phyloP scores from a whole-genome alignment of 2,888 invertebrate species.

The Dysmachus trigonus region DNA sequence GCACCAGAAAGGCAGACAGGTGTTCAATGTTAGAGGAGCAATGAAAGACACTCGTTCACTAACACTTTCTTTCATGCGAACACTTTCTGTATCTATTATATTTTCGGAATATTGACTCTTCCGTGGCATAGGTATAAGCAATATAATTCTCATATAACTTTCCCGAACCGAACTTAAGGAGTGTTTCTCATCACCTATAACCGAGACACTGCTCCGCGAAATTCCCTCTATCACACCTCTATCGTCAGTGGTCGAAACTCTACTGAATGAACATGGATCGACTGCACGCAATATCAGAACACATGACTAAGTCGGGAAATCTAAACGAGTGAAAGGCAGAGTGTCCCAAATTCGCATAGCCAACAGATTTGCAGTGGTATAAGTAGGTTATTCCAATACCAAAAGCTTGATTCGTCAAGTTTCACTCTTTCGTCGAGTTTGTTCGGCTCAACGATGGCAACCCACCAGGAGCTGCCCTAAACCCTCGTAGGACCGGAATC shows the following conservation, averaged over 20 bases:
- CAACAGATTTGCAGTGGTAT: background rate
- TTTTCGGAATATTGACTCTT: background rate
- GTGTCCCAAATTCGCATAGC: background rate
- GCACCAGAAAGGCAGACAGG: background rate
- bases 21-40: slow-evolving; percentile 1
- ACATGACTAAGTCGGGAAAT: slow-evolving; percentile 25
- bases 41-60: background rate
- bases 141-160: background rate
- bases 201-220: background rate
- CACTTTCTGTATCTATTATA: background rate
- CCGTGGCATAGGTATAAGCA: background rate
- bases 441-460: background rate
- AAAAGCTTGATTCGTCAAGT: slow-evolving; percentile 1
- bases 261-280: slow-evolving; percentile 55
- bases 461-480: background rate
- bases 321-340: background rate
- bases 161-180: background rate
- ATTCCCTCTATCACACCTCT: slow-evolving; percentile 56
- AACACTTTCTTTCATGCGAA: background rate
- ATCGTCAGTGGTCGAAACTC: slow-evolving; percentile 60
- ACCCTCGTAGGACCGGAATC: background rate
- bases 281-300: slow-evolving; percentile 33
- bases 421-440: background rate
- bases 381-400: slow-evolving; percentile 34
- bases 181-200: background rate